Evolutionary conservation across 2,888 invertebrate genomes (phyloP), one percentile per base, ranked within the genome.

Genomic region (Carabus problematicus): DNA sequence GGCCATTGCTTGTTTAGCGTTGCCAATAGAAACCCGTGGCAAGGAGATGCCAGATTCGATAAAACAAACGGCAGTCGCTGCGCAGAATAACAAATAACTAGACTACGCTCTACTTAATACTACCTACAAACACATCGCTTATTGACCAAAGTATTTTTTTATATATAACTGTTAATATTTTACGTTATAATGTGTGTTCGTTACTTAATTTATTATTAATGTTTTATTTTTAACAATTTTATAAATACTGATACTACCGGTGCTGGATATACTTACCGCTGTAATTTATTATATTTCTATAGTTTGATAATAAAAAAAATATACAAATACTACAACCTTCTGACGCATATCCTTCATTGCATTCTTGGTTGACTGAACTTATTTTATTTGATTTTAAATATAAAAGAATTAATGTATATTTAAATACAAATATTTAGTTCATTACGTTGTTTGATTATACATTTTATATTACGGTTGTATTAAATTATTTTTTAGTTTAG

Each of bases 1-100:
- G 8, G 91, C 92, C 0, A 77, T 89, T 0, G 92, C 91, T 3
- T 91, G 93, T 70, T 82, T 93, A n/a, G 84, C 92, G 0, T 83
- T 96, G 52, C 95, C 95, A 3, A 92, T 94, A 62, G 95, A 95
- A 83, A 93, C 94, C 0, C 90, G 89, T 77, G 93, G 91, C 45
- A 86, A 90, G 72, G 91, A 91, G 75, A 83, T 89, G 83, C 82
- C 85, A 39, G 89, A 89, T 71, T 55, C 62, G 4, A 55, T 69
- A 11, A 68, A 61, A 19, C 68, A 68, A 54, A 54, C 68, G 8
- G 19, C 45, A 29, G 47, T 68, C 12, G 68, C 68, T 11, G 54
- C 52, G 16, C 60, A 54, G 8, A 68, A 68, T 45, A 43, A 52
- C 18, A 54, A 68, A 45, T 64, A 18, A 58, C 14, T 43, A 29